Percentiles rank a stretch among this genome's conserved stretches.
Evolutionary conservation across 2,113 vertebrate species (phyloP).

Genomic region (Chlorodrepanis virens): DNA sequence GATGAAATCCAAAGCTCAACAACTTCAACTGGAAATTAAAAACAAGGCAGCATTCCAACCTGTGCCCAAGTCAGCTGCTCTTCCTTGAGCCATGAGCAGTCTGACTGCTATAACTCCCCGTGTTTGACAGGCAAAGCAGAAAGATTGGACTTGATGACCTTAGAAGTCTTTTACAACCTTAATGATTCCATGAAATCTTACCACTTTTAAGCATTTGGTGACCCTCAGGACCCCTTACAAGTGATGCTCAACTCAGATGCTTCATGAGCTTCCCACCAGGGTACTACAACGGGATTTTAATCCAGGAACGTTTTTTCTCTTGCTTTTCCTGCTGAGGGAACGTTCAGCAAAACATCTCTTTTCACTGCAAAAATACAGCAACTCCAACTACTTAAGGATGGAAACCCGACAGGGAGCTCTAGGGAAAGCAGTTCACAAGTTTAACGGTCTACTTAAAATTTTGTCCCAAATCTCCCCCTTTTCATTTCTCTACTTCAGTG

Average conservation of each 20-base stretch:
- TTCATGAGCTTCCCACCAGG: background rate
- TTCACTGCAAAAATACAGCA: background rate
- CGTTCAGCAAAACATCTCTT: background rate
- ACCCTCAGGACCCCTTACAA: background rate
- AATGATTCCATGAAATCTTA: background rate
- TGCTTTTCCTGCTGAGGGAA: background rate
- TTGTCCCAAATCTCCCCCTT: background rate
- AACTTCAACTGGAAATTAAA: background rate
- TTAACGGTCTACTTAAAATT: background rate
- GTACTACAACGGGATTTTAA: background rate
- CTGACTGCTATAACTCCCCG: rapidly evolving
- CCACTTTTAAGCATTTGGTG: no score
- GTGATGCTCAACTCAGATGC: no score
- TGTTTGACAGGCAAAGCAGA: rapidly evolving
- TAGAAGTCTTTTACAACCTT: background rate
- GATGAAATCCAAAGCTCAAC: background rate
- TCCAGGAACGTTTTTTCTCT: rapidly evolving
- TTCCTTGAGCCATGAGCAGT: background rate
- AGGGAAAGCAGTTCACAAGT: background rate
- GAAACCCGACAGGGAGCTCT: background rate
- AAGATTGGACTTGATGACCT: no score
- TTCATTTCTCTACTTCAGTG: background rate
- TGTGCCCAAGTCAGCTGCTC: background rate
- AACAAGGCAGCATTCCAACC: background rate
- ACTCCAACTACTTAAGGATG: background rate